phyloP scores from a whole-genome alignment of 2,113 vertebrate genomes.

The Urocynchramus pylzowi region DNA sequence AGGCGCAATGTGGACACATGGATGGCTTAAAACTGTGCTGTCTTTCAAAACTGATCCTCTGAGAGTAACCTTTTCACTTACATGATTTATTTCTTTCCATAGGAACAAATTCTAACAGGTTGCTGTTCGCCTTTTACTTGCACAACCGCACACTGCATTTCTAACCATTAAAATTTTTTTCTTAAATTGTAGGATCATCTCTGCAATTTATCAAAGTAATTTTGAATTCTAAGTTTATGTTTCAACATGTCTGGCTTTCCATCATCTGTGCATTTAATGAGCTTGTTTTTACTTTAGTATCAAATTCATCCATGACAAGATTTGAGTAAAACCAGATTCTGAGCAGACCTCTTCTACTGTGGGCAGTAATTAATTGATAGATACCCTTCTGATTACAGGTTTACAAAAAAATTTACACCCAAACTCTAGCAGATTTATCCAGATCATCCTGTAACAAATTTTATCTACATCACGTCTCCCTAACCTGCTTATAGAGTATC shows the following conservation, averaged over 20 bases:
- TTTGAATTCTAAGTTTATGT: neutral
- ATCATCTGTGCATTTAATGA: neutral
- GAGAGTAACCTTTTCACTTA: neutral
- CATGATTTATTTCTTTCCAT: neutral
- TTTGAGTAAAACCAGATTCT: neutral
- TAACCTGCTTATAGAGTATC: neutral
- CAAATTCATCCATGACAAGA: neutral
- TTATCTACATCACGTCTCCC: neutral
- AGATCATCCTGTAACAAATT: neutral
- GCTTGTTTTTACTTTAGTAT: neutral
- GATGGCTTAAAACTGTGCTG: neutral
- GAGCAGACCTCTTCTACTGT: neutral
- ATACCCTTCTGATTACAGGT: neutral
- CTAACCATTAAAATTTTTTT: neutral
- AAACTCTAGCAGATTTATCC: neutral
- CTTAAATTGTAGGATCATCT: neutral
- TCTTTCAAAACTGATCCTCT: neutral
- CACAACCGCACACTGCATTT: neutral
- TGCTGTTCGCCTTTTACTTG: neutral
- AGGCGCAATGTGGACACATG: neutral
- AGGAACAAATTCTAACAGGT: neutral
- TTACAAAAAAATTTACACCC: neutral
- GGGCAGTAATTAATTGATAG: neutral
- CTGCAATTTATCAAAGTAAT: neutral
- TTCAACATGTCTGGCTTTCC: neutral